These are phyloP conservation scores for Romanogobio albipinnatus DNA, from an alignment of 2,113 vertebrate genomes.

Conservation along the genomic window DNA sequence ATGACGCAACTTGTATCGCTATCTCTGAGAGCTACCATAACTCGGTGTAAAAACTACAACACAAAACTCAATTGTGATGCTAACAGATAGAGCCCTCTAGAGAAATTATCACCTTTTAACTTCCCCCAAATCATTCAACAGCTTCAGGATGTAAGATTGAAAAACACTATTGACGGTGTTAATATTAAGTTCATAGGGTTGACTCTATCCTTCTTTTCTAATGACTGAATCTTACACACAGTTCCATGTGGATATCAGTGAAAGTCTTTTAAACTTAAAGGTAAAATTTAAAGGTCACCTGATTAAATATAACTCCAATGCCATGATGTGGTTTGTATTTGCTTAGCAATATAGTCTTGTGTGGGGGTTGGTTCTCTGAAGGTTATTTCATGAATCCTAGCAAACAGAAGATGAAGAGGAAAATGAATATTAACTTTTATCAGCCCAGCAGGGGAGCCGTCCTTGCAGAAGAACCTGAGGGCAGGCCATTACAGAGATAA, in stretches of 20 bases:
- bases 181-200: not conserved
- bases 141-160: conserved; percentile 5
- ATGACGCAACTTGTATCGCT: not conserved
- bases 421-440: conserved; percentile 7
- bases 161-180: not conserved
- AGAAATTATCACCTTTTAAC: conserved; percentile 39
- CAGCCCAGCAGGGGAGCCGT: not conserved
- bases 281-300: conserved; percentile 3
- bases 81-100: not conserved
- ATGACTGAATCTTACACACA: not conserved
- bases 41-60: conserved; percentile 42
- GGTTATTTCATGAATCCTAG: conserved; percentile 1
- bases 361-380: not conserved
- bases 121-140: conserved; percentile 15
- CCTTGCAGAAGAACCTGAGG: conserved; percentile 4
- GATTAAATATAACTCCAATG: not conserved
- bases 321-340: not conserved
- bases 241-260: not conserved
- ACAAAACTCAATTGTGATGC: conserved; percentile 38
- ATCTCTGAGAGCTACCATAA: not conserved
- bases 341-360: not conserved
- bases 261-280: not conserved
- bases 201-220: not conserved
- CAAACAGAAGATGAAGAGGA: conserved; percentile 19
- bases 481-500: not conserved